Conservation (phyloP, 2,888 invertebrate species). For the Coleophora flavipennella region DNA sequence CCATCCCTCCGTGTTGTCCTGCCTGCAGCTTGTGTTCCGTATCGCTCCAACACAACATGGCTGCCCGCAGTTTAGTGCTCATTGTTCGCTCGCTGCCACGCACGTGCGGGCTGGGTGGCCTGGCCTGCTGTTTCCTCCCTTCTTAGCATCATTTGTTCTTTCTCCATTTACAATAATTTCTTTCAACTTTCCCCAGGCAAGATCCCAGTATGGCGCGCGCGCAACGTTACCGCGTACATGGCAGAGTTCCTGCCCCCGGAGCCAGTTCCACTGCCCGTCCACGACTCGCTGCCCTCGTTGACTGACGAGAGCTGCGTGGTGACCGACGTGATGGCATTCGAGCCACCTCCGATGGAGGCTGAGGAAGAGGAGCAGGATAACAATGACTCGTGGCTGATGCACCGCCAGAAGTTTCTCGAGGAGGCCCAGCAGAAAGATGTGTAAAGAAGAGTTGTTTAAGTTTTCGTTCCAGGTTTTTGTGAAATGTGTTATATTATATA, state of each 20-base stretch:
- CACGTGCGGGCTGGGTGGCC: too few relatives aligned
- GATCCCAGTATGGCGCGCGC: slow-evolving; percentile 78
- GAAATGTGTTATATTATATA: too few relatives aligned
- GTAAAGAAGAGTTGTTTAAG: too few relatives aligned
- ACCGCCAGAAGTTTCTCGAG: slow-evolving; percentile 55
- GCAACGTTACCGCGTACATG: slow-evolving; percentile 77
- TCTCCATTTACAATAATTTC: too few relatives aligned
- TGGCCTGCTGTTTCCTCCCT: too few relatives aligned
- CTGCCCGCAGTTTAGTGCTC: too few relatives aligned
- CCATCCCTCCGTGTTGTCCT: too few relatives aligned
- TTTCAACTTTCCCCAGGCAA: slow-evolving; percentile 38
- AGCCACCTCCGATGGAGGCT: slow-evolving; percentile 31
- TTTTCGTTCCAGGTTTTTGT: too few relatives aligned
- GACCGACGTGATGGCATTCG: slow-evolving; percentile 58
- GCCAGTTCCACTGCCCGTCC: slow-evolving; percentile 76
- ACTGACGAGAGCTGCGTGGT: slow-evolving; percentile 38
- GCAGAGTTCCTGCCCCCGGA: slow-evolving; percentile 80
- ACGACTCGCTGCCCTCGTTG: slow-evolving; percentile 75
- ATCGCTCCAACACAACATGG: too few relatives aligned
- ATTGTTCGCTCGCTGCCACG: too few relatives aligned
- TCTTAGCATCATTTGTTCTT: too few relatives aligned
- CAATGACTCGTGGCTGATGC: slow-evolving; percentile 57
- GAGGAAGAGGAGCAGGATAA: slow-evolving; percentile 58
- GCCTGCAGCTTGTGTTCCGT: too few relatives aligned
- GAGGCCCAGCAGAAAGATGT: slow-evolving; percentile 18